Evolutionary conservation across 2,888 invertebrate species (phyloP).

Genomic region (Nasonia oneida): DNA sequence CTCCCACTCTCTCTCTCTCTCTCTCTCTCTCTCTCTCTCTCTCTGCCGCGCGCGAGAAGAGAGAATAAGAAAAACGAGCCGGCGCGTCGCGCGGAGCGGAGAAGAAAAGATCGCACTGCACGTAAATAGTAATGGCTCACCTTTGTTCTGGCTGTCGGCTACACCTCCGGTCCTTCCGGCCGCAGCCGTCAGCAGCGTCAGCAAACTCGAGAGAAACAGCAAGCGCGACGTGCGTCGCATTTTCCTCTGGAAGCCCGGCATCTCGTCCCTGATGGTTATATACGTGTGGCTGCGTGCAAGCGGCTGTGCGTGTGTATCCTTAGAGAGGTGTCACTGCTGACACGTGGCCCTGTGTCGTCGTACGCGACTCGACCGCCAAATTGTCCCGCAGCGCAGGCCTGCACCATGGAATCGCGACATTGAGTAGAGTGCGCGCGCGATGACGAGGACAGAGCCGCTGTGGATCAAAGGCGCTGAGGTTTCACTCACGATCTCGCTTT

Average conservation of each 20-base stretch:
- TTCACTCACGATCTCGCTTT: conserved; percentile 8
- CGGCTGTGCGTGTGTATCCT: not conserved
- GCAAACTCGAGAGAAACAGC: conserved; percentile 74
- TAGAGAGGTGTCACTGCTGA: conserved; percentile 25
- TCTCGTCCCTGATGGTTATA: not conserved
- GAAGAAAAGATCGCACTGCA: conserved; percentile 62
- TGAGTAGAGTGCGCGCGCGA: not conserved
- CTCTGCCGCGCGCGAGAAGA: not conserved
- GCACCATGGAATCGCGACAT: conserved; percentile 27
- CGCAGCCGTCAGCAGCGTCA: conserved; percentile 70
- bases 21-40: not conserved
- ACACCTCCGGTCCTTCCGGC: conserved; percentile 41
- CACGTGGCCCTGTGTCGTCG: conserved; percentile 7
- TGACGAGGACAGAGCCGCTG: not conserved
- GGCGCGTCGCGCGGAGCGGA: not conserved
- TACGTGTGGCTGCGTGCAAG: not conserved
- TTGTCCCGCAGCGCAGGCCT: not conserved
- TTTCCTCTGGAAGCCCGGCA: conserved; percentile 62
- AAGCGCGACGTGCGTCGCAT: conserved; percentile 74
- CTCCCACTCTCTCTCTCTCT: not conserved
- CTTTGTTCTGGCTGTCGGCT: conserved; percentile 75
- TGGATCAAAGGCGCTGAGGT: conserved; percentile 11
- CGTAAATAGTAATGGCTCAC: conserved; percentile 70
- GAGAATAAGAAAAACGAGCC: conserved; percentile 39
- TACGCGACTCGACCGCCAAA: conserved; percentile 39